Percentiles rank a stretch among this genome's conserved stretches.
Conservation (phyloP, 1,140 invertebrate genomes). For the Atta colombica region DNA sequence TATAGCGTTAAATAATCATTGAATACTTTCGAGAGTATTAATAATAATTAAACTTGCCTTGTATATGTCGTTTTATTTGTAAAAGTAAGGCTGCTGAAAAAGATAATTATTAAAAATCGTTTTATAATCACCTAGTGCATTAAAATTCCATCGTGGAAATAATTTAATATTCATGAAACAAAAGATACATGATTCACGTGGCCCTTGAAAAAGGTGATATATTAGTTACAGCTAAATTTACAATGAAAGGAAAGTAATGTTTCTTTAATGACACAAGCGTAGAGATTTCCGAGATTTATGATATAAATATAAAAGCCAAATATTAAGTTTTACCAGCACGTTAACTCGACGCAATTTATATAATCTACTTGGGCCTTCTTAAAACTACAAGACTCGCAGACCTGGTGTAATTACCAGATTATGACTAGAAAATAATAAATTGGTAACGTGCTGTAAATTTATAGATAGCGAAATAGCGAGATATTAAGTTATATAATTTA, state of each 20-base stretch:
- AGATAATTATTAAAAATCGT: slow-evolving; percentile 22
- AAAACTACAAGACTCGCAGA: slow-evolving; percentile 4
- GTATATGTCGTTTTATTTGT: slow-evolving; percentile 28
- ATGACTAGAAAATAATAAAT: neutral
- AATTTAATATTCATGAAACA: slow-evolving; percentile 21
- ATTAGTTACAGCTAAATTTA: neutral
- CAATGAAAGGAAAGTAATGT: neutral
- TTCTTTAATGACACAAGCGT: neutral
- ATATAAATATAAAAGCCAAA: slow-evolving; percentile 14
- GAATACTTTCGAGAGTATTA: slow-evolving; percentile 41
- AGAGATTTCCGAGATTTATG: neutral
- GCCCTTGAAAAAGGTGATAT: neutral
- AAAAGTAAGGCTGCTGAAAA: slow-evolving; percentile 18
- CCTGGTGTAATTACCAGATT: neutral
- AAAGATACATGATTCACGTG: neutral
- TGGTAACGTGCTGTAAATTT: too few species aligned
- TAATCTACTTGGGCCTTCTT: neutral
- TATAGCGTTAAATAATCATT: neutral
- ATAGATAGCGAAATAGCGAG: too few species aligned
- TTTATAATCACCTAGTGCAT: slow-evolving; percentile 1
- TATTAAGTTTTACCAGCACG: neutral
- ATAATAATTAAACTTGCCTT: slow-evolving; percentile 27
- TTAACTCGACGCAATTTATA: neutral
- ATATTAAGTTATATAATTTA: slow-evolving; percentile 1
- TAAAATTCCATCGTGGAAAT: neutral